Conservation (phyloP, 2,113 vertebrate genomes). For the Neolamprologus fasciatus region DNA sequence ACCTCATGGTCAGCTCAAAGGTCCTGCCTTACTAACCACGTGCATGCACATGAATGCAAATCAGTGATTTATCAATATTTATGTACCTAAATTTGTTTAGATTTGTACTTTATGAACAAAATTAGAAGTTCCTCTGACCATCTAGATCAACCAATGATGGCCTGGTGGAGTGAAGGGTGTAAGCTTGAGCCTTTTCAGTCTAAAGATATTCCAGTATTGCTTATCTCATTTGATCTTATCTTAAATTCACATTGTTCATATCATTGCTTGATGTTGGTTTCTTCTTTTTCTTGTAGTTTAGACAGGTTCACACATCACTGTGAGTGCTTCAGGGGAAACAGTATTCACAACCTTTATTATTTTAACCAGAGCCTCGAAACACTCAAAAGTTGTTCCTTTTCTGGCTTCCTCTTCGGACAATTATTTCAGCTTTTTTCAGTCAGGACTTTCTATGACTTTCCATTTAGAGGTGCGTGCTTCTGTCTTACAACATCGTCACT, state of each 20-base stretch:
- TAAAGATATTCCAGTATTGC: not conserved
- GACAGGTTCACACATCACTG: not conserved
- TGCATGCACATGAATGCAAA: not conserved
- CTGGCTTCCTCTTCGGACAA: not conserved
- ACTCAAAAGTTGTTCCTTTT: not conserved
- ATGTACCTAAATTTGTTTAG: not conserved
- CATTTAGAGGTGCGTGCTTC: not conserved
- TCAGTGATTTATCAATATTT: not conserved
- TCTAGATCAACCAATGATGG: not conserved
- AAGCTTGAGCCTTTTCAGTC: not conserved
- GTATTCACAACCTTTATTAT: not conserved
- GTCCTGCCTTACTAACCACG: fast-evolving
- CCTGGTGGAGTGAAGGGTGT: not conserved
- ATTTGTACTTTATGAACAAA: not conserved
- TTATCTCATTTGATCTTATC: not conserved
- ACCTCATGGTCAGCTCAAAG: not conserved
- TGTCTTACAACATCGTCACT: not conserved
- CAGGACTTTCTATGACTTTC: not conserved
- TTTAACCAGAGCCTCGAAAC: not conserved
- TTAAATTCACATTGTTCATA: not conserved
- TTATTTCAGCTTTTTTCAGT: not conserved
- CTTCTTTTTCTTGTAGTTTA: not conserved
- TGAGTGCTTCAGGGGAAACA: not conserved
- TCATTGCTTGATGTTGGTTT: not conserved
- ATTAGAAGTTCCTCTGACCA: not conserved